Evolutionary conservation across 2,888 invertebrate species (phyloP).

Genomic region (Agrotis segetum): DNA sequence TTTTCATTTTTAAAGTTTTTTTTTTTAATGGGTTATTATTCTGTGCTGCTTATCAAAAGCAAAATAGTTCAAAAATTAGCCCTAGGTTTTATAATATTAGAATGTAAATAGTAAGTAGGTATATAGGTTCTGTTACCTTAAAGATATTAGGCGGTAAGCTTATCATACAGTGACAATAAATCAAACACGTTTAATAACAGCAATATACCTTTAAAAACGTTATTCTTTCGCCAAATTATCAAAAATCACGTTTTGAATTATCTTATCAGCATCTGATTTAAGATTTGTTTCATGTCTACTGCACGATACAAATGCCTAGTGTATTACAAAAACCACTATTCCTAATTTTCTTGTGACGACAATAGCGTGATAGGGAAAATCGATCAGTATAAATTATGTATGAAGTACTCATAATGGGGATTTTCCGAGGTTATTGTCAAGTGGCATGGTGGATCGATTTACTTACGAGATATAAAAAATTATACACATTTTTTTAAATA

Average conservation of each 20-base stretch:
- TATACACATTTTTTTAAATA: too few relatives aligned
- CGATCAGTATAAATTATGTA: conserved; percentile 30
- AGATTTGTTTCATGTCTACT: background rate
- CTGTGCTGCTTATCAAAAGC: background rate
- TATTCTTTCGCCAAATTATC: conserved; percentile 3
- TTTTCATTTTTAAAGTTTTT: too few relatives aligned
- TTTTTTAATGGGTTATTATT: background rate
- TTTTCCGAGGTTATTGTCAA: conserved; percentile 3
- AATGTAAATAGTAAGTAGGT: background rate
- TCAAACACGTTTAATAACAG: background rate
- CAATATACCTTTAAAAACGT: too few relatives aligned
- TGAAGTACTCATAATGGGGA: background rate
- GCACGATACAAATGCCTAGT: background rate
- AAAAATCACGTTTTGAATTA: conserved; percentile 3
- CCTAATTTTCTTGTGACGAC: background rate
- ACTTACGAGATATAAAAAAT: background rate
- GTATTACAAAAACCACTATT: conserved; percentile 6
- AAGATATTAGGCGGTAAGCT: background rate
- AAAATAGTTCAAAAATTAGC: background rate
- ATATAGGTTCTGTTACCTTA: background rate
- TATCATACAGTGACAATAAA: background rate
- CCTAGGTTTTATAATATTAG: background rate
- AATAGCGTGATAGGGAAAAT: conserved; percentile 31
- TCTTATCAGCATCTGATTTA: conserved; percentile 28
- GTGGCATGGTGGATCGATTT: conserved; percentile 11